Evolutionary conservation across 2,797 vertebrate genomes (phyloP).

Genomic region (Gallinago stenura): DNA sequence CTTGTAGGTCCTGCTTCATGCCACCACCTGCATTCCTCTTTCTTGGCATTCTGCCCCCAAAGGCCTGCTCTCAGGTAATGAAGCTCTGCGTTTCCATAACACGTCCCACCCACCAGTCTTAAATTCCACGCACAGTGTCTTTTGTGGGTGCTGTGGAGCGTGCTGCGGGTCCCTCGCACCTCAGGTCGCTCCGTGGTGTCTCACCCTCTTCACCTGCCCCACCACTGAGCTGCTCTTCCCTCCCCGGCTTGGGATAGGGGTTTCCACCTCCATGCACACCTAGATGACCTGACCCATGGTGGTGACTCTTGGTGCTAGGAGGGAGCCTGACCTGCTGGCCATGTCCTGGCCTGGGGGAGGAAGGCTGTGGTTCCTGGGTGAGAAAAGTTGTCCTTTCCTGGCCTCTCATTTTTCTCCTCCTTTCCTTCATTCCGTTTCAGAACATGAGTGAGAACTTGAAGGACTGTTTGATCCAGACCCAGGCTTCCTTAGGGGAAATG

Average conservation of each 20-base stretch:
- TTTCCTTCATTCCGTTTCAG: conserved; percentile 62
- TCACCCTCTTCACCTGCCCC: neutral
- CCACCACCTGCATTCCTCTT: neutral
- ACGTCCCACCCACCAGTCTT: neutral
- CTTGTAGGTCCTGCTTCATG: neutral
- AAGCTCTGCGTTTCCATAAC: neutral
- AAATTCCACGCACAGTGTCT: neutral
- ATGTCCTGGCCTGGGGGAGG: neutral
- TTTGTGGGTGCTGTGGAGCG: neutral
- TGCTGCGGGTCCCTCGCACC: neutral
- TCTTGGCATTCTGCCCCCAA: neutral
- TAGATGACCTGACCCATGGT: neutral
- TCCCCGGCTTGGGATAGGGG: neutral
- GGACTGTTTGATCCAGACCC: conserved; percentile 82
- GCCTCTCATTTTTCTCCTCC: conserved; percentile 36
- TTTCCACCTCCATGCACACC: neutral
- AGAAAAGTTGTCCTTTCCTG: conserved; percentile 20
- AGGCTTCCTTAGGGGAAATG: conserved; percentile 81
- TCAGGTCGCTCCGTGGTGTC: neutral
- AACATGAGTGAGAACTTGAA: conserved; percentile 86
- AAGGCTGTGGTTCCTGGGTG: neutral
- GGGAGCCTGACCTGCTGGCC: neutral
- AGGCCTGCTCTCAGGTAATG: neutral
- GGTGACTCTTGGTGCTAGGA: neutral
- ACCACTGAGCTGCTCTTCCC: conserved; percentile 43